Evolutionary conservation across 1,140 invertebrate species (phyloP).

Genomic region (Idris sp.): DNA sequence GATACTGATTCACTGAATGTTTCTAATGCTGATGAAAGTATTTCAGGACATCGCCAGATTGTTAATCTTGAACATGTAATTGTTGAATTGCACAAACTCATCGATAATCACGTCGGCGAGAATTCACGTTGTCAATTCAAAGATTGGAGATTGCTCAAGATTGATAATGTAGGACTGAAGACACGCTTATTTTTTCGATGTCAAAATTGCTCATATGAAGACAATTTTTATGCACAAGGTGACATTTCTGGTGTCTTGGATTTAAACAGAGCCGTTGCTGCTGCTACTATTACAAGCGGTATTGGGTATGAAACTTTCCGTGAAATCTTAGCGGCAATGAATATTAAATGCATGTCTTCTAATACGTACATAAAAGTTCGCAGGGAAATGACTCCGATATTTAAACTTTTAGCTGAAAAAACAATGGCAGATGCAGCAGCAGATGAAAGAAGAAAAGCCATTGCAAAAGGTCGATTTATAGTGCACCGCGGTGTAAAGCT

Average conservation of each 20-base stretch:
- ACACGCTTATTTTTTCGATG: neutral
- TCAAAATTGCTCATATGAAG: neutral
- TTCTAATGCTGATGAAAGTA: neutral
- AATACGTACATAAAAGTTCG: neutral
- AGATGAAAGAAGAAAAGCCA: slow-evolving; percentile 5
- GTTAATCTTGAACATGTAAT: neutral
- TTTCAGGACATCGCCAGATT: neutral
- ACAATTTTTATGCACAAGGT: slow-evolving; percentile 1
- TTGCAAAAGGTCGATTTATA: slow-evolving; percentile 12
- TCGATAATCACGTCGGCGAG: neutral
- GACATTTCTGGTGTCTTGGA: slow-evolving; percentile 1
- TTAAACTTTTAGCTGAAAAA: neutral
- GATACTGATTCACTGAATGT: no score
- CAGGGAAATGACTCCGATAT: neutral
- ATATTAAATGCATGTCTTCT: neutral
- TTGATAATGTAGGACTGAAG: neutral
- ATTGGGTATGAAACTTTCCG: neutral
- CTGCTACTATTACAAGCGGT: neutral
- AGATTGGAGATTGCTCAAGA: neutral
- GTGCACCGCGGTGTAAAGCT: no score
- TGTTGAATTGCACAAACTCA: neutral
- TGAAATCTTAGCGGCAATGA: neutral
- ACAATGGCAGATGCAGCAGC: slow-evolving; percentile 9
- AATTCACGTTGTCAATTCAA: neutral
- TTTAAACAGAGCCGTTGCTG: neutral